phyloP scores from a whole-genome alignment of 2,797 vertebrate species.

The Poecile montanus region DNA sequence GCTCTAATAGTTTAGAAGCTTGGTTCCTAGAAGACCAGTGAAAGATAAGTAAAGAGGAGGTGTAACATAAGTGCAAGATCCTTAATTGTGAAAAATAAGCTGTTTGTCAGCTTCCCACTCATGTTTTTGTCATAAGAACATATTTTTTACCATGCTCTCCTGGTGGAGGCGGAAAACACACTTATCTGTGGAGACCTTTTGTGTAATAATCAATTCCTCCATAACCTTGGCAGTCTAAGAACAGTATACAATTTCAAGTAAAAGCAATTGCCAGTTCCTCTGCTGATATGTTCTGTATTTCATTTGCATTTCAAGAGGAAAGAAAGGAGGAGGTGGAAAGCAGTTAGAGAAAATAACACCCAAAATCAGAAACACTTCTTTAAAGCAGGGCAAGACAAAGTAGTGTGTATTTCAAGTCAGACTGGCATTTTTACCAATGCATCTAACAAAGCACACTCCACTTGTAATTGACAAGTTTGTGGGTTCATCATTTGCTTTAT shows the following conservation, averaged over 20 bases:
- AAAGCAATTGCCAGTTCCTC: neutral
- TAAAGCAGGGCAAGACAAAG: neutral
- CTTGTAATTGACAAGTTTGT: neutral
- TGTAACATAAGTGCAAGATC: neutral
- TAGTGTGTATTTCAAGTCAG: neutral
- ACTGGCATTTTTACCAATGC: neutral
- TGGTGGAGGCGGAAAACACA: neutral
- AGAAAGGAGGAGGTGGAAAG: neutral
- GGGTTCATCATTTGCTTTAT: neutral
- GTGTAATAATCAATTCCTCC: neutral
- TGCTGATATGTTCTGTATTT: neutral
- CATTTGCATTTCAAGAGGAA: neutral
- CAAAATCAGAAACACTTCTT: neutral
- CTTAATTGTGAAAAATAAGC: neutral
- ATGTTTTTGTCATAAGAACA: fast-evolving
- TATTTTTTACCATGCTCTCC: neutral
- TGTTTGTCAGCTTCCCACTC: neutral
- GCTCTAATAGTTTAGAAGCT: neutral
- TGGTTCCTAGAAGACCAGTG: neutral
- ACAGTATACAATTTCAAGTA: neutral
- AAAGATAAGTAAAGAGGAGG: neutral
- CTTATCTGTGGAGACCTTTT: neutral
- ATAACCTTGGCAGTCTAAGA: neutral
- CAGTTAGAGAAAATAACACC: neutral
- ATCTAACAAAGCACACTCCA: neutral